phyloP scores from a whole-genome alignment of 2,797 vertebrate genomes.

The Podargus strigoides region DNA sequence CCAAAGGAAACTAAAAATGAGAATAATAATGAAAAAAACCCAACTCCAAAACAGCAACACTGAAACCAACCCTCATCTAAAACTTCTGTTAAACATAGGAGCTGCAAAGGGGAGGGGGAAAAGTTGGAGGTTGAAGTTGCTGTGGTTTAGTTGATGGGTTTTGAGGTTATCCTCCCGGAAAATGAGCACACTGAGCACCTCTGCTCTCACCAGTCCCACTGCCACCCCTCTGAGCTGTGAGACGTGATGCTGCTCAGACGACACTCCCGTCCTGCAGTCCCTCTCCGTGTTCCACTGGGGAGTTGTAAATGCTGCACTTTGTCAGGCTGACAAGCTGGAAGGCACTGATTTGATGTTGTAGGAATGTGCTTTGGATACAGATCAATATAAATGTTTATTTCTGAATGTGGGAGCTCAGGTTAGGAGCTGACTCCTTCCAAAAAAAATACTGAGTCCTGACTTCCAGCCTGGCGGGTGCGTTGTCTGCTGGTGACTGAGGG shows the following conservation, averaged over 20 bases:
- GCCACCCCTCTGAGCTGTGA: rapidly evolving
- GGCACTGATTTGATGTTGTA: neutral
- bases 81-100: neutral
- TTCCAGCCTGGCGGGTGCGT: neutral
- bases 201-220: neutral
- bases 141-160: neutral
- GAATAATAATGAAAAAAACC: too few species aligned
- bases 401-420: neutral
- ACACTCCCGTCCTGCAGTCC: rapidly evolving
- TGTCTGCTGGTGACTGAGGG: rapidly evolving
- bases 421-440: neutral
- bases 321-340: neutral
- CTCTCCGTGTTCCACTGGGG: neutral
- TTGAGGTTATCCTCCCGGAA: neutral
- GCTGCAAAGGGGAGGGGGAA: neutral
- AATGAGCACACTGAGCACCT: neutral
- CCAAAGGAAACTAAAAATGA: too few species aligned
- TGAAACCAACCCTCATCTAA: neutral
- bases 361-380: neutral
- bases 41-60: neutral
- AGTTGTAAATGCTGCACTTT: neutral
- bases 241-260: neutral
- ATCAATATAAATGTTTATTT: slow-evolving; percentile 1
- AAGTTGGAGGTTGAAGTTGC: neutral
- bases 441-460: neutral